Evolutionary conservation across 2,888 invertebrate species (phyloP).

Genomic region (Glaucopsyche alexis): DNA sequence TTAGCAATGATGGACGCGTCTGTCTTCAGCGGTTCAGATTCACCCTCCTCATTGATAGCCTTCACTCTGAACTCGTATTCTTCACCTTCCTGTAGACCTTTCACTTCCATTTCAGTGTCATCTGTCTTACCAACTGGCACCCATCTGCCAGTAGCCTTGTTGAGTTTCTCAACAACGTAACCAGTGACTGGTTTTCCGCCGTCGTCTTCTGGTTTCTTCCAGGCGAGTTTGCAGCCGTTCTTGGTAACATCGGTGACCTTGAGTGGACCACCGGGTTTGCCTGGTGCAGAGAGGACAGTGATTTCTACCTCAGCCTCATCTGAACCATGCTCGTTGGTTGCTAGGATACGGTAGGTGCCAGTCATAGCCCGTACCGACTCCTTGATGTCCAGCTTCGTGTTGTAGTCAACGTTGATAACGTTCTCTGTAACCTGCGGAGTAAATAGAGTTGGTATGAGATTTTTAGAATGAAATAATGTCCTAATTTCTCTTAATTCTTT

Average conservation of each 20-base stretch:
- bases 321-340: conserved; percentile 93
- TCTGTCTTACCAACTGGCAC: conserved; percentile 93
- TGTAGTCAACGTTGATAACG: conserved; percentile 93
- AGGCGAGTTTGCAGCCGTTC: conserved; percentile 92
- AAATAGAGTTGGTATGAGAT: neutral
- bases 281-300: conserved; percentile 90
- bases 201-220: conserved; percentile 97
- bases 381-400: conserved; percentile 90
- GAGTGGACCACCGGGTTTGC: conserved; percentile 93
- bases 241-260: conserved; percentile 94
- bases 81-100: conserved; percentile 90
- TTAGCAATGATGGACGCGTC: conserved; percentile 93
- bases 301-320: conserved; percentile 97
- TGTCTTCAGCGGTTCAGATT: conserved; percentile 96
- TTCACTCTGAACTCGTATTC: conserved; percentile 97
- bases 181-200: conserved; percentile 96
- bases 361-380: conserved; percentile 91
- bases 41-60: conserved; percentile 96
- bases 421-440: conserved; percentile 80
- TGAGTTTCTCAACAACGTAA: conserved; percentile 96
- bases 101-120: conserved; percentile 91
- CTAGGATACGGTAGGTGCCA: conserved; percentile 93
- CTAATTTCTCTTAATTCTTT: too few relatives aligned
- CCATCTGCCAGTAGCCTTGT: conserved; percentile 95
- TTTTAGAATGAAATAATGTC: too few relatives aligned